Evolutionary conservation across 2,113 vertebrate species (phyloP), one percentile per base, ranked within the genome.

Genomic region (Oncorhynchus keta): DNA sequence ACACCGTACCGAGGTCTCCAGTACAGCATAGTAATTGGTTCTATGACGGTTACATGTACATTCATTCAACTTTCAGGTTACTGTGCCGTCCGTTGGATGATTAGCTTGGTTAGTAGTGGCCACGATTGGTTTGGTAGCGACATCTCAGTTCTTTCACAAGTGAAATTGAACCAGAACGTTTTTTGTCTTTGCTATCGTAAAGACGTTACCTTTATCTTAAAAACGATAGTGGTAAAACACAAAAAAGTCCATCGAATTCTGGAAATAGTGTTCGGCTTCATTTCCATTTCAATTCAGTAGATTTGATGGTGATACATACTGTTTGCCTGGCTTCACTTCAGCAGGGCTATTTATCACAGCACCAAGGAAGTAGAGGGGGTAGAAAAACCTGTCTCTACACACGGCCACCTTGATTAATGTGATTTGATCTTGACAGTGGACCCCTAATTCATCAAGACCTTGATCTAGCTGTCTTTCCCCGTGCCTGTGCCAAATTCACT

Each of bases 391-490:
- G 87, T 94, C 91, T 59, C 59, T 81, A 88, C 85, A 79, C 93
- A 92, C 90, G 88, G 91, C 93, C 89, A 91, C 90, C 77, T 86
- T 96, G 95, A 96, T 96, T 95, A 95, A 95, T 96, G 93, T 94
- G 92, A 94, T 94, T 73, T 4, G 93, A 95, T 93, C 91, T 90
- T 93, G 92, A 94, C 88, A 93, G 92, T 93, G 93, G 84, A 88
- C 88, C 92, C 92, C 92, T 90, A 90, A 94, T 96, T 94, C 94
- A 95, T 97, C 96, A 96, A 90, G 91, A 86, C 92, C 88, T 61
- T 91, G 92, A 93, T 94, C 91, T 89, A 82, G 92, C 92, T 94
- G 91, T 93, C 94, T 90, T 86, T 92, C 86, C 84, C 88, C 90
- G 89, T 88, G 88, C 93, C 0, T n/a, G 87, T 79, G 91, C 95